phyloP scores from a whole-genome alignment of 2,888 invertebrate species.

The Agrenia bidenticulata region DNA sequence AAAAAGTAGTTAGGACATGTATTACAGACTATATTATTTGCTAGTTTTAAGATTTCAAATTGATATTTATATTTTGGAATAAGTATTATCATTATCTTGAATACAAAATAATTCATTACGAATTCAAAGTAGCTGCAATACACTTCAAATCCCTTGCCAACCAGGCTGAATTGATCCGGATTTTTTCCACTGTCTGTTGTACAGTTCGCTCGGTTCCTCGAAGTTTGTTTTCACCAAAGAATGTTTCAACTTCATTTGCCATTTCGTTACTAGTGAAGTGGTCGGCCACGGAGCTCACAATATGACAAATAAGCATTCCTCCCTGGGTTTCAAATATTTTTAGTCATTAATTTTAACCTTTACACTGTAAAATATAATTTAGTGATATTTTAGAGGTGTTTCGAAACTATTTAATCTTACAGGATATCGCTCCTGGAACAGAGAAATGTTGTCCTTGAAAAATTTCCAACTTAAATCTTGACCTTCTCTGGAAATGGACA shows the following conservation, averaged over 20 bases:
- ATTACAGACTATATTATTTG: too few relatives aligned
- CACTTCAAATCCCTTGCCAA: conserved; percentile 69
- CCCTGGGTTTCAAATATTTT: conserved; percentile 65
- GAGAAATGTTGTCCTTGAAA: conserved; percentile 79
- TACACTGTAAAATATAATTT: not conserved
- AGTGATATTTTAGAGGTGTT: not conserved
- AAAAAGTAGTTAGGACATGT: too few relatives aligned
- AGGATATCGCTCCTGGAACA: conserved; percentile 57
- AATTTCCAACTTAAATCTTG: conserved; percentile 87
- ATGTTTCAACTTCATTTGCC: conserved; percentile 78
- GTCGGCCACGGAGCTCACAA: conserved; percentile 83
- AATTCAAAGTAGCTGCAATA: conserved; percentile 7
- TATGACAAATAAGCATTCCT: conserved; percentile 75
- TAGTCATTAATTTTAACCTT: not conserved
- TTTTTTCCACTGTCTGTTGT: conserved; percentile 87
- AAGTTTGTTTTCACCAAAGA: conserved; percentile 72
- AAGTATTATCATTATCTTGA: too few relatives aligned
- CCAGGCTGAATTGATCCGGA: conserved; percentile 86
- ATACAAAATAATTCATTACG: not conserved
- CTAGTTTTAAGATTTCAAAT: too few relatives aligned
- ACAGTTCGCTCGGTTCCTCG: conserved; percentile 85
- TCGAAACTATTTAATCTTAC: conserved; percentile 11
- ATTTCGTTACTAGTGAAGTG: conserved; percentile 81
- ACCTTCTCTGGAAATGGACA: conserved; percentile 66
- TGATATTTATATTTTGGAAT: too few relatives aligned